Percentiles rank a stretch among this genome's conserved stretches.
phyloP scores from a whole-genome alignment of 2,113 vertebrate genomes.

The Rhagologus leucostigma region DNA sequence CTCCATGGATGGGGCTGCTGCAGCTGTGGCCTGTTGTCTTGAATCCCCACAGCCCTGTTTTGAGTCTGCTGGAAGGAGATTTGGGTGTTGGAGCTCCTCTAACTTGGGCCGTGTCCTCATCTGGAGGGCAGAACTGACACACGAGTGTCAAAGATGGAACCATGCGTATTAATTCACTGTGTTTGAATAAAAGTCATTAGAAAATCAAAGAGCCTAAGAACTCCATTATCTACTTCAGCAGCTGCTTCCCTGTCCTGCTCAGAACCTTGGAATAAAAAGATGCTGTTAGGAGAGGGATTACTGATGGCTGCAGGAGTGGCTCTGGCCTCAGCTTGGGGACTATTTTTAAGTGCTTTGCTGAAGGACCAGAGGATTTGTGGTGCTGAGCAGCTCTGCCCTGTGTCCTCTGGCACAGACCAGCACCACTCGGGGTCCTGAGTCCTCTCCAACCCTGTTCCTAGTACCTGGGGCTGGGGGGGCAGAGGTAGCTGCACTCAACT shows the following conservation, averaged over 20 bases:
- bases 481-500: not conserved
- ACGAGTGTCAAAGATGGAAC: not conserved
- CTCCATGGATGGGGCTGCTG: not conserved
- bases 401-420: not conserved
- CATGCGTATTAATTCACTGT: not conserved
- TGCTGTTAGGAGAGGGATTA: not conserved
- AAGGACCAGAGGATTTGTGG: not conserved
- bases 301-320: rapidly evolving
- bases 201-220: constrained; percentile 44
- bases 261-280: not conserved
- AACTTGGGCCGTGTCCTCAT: not conserved
- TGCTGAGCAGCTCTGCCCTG: not conserved
- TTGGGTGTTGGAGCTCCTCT: not conserved
- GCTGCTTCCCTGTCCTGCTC: not conserved
- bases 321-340: rapidly evolving
- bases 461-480: rapidly evolving
- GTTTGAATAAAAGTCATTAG: constrained; percentile 2
- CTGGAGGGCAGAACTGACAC: constrained; percentile 3
- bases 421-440: rapidly evolving
- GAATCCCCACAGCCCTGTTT: not conserved
- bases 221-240: constrained; percentile 16
- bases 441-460: not conserved
- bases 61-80: not conserved
- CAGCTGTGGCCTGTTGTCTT: not conserved
- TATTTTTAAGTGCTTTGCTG: not conserved